Evolutionary conservation across 1,140 invertebrate genomes (phyloP), one percentile per base, ranked within the genome.

Genomic region (Euborellia annulipes): DNA sequence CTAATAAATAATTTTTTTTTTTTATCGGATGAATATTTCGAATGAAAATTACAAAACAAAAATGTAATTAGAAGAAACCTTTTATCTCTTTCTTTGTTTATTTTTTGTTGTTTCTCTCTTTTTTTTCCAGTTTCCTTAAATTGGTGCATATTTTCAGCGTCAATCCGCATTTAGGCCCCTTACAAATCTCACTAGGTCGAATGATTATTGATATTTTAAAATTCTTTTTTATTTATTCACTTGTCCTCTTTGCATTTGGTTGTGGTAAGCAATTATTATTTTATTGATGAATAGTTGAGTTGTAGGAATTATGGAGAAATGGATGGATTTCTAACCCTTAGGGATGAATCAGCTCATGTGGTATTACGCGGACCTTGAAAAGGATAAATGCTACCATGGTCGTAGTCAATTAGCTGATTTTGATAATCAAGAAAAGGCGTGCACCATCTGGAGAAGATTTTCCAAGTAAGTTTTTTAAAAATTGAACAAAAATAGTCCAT

Each of bases 111-210:
- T 34, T 6, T 17, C 23, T 16, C 36, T 42, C 36, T 36, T 54
- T 48, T 45, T 50, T 18, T 64, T 64, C 49, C 57, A 79, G 77
- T 52, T 92, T 89, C 55, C 67, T 95, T 23, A 95, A 94, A 61
- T 70, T 94, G 52, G 88, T 95, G 16, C 89, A 93, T 62, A 92
- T 94, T 57, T 94, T 94, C 71, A 92, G 88, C 39, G 85, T 95
- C 36, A 93, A 92, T 67, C 90, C 88, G 7, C 85, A 94, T 64
- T 66, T 95, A 43, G 91, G 91, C 43, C 90, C 91, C 0, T 65
- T 94, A 8, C 82, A 81, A 61, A 87, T 92, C 14, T 90, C 86
- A 1, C 66, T 91, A 14, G 87, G 87, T 43, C 69, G 87, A 55
- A 92, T 93, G 87, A 85, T 91, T 43, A 81, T 90, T 58, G 87